phyloP scores from a whole-genome alignment of 1,140 invertebrate species.

The Brachionus sp. region DNA sequence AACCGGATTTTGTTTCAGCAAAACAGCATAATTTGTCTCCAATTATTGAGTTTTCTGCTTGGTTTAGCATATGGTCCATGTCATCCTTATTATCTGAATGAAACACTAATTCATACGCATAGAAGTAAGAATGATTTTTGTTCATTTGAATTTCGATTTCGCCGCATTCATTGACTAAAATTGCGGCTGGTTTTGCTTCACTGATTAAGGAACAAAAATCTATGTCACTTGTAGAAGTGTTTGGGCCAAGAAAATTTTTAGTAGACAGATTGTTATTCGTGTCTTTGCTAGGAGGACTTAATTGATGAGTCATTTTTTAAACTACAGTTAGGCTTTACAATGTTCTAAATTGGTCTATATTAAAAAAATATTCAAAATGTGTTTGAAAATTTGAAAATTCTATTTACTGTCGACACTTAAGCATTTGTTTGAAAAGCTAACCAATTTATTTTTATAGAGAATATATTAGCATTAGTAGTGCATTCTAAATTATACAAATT shows the following conservation, averaged over 20 bases:
- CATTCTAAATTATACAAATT: neutral
- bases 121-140: constrained; percentile 41
- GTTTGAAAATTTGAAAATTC: constrained; percentile 14
- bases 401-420: neutral
- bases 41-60: neutral
- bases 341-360: neutral
- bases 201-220: constrained; percentile 43
- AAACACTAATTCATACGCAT: constrained; percentile 40
- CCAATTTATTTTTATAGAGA: neutral
- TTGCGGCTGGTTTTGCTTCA: constrained; percentile 43
- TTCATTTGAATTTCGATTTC: constrained; percentile 46
- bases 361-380: neutral
- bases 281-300: constrained; percentile 26
- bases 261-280: constrained; percentile 33
- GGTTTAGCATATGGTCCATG: neutral
- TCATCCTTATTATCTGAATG: constrained; percentile 27
- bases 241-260: constrained; percentile 13
- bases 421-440: neutral
- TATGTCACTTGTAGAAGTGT: constrained; percentile 17
- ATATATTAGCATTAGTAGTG: neutral
- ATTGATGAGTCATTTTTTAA: constrained; percentile 22
- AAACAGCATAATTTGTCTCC: constrained; percentile 36
- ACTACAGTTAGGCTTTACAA: neutral
- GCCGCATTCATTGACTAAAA: constrained; percentile 42
- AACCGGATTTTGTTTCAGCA: constrained; percentile 13